Conservation (phyloP, 2,888 invertebrate genomes). For the Dorcus hopei region DNA sequence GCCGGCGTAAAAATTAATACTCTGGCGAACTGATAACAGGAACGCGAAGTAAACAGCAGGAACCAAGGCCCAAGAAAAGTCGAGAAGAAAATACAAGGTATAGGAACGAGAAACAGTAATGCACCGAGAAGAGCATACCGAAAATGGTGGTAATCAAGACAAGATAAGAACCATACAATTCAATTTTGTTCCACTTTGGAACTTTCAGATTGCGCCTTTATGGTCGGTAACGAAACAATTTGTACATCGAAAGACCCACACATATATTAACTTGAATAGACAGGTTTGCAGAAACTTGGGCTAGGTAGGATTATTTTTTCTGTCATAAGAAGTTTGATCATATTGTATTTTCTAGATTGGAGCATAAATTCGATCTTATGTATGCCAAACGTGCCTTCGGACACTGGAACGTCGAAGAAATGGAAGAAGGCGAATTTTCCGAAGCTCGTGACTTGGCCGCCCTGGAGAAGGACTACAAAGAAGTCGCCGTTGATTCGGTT, state of each 20-base stretch:
- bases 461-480: constrained; percentile 76
- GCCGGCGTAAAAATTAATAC: too few relatives aligned
- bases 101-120: too few relatives aligned
- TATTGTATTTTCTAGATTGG: constrained; percentile 30
- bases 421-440: constrained; percentile 84
- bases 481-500: constrained; percentile 82
- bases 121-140: too few relatives aligned
- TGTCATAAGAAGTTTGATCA: too few relatives aligned
- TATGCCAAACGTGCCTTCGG: constrained; percentile 95
- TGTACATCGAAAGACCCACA: constrained; percentile 80
- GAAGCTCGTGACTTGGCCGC: constrained; percentile 83
- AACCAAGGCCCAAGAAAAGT: too few relatives aligned
- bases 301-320: too few relatives aligned
- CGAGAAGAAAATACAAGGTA: too few relatives aligned
- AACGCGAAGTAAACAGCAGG: too few relatives aligned
- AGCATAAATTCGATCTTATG: constrained; percentile 95
- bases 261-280: constrained; percentile 84
- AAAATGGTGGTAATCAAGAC: too few relatives aligned
- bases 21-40: too few relatives aligned
- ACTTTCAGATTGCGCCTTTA: constrained; percentile 87
- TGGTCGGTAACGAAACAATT: constrained; percentile 90
- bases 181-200: constrained; percentile 81
- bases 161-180: constrained; percentile 84
- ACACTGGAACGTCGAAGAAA: constrained; percentile 90
- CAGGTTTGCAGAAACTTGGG: constrained; percentile 23